Percentiles rank a stretch among this genome's conserved stretches.
phyloP scores from a whole-genome alignment of 2,888 invertebrate genomes.

The Dynastes tityus region DNA sequence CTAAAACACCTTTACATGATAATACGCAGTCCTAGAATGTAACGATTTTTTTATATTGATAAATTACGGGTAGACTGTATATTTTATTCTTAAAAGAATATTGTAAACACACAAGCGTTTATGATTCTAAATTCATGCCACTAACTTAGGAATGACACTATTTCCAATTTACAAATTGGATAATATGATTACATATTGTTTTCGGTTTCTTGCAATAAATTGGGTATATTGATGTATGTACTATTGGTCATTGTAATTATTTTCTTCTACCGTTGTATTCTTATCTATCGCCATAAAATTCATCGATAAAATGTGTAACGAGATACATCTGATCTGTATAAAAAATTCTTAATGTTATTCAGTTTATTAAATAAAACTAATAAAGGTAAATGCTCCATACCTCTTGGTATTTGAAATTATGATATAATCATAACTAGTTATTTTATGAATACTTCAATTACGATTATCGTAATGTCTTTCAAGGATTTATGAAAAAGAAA shows the following conservation, averaged over 20 bases:
- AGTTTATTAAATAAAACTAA: neutral
- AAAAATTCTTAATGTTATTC: neutral
- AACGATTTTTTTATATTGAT: too few species aligned
- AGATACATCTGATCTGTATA: neutral
- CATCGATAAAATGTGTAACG: neutral
- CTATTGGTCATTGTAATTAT: too few species aligned
- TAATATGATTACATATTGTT: neutral
- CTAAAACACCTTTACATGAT: too few species aligned
- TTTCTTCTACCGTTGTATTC: too few species aligned
- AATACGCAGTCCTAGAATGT: too few species aligned
- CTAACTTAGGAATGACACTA: too few species aligned
- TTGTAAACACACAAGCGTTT: too few species aligned
- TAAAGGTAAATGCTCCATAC: constrained; percentile 1
- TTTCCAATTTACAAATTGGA: too few species aligned
- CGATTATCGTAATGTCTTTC: constrained; percentile 8
- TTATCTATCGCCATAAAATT: neutral
- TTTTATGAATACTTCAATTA: neutral
- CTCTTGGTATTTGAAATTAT: neutral
- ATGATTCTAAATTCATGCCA: too few species aligned
- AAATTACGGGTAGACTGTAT: too few species aligned
- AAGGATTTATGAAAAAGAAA: neutral
- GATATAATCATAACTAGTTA: neutral
- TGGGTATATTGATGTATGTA: neutral
- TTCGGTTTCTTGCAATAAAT: neutral
- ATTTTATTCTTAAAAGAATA: too few species aligned